Evolutionary conservation across 2,888 invertebrate genomes (phyloP), one percentile per base, ranked within the genome.

Genomic region (Drosophila mercatorum): DNA sequence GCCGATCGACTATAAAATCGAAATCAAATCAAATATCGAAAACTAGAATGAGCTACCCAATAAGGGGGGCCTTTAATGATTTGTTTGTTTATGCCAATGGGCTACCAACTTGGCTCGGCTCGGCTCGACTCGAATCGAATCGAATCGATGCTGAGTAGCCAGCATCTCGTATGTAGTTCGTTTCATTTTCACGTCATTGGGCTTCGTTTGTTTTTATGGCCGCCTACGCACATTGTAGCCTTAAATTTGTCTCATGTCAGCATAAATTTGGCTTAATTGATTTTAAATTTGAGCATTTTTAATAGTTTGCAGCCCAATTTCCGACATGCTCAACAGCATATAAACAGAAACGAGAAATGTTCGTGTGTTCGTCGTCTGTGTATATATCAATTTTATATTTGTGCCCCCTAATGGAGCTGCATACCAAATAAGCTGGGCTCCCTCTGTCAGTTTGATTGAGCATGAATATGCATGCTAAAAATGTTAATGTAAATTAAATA

Each of bases 191-290:
- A 49, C 47, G 22, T 57, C 28, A 41, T 57, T 81, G 60, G 44
- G 12, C 62, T 69, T 68, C 60, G 68, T 62, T 83, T 68, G 76
- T 64, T 68, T 68, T 78, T 74, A 68, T 67, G 58, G 6, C 70
- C 86, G 77, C 88, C 89, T 80, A 88, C 86, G 72, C 77, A 65
- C 59, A 73, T 55, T 76, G 56, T 58, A 67, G 76, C 67, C 71
- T 83, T 62, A 76, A 74, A 82, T 89, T 80, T 84, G 85, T 87
- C 88, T 77, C 71, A 78, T 71, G 88, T 81, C 88, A 74, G 89
- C 73, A 86, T 86, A 87, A 84, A 86, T 87, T 89, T 87, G 77
- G 74, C 77, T 87, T 87, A 87, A 86, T 86, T 88, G 88, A 85
- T 89, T 87, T 87, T 87, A 82, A 88, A 82, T 80, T 84, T 89